Percentiles rank a stretch among this genome's conserved stretches.
phyloP scores from a whole-genome alignment of 2,888 invertebrate genomes.

The Caenorhabditis angaria region DNA sequence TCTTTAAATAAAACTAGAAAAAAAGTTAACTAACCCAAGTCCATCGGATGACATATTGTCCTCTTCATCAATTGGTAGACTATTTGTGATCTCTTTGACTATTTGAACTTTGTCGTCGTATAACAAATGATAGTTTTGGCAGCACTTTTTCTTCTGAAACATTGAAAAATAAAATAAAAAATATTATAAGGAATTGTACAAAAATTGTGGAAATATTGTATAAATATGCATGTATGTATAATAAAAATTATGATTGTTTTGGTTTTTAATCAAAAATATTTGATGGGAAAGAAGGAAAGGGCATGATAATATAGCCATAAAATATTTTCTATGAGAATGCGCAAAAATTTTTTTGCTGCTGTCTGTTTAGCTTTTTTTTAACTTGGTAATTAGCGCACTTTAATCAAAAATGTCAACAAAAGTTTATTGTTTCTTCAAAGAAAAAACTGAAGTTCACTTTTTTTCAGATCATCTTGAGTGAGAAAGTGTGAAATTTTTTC shows the following conservation, averaged over 20 bases:
- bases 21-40: constrained; percentile 21
- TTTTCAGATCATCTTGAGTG: too few species aligned
- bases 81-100: constrained; percentile 42
- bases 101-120: constrained; percentile 46
- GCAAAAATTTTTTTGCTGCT: neutral
- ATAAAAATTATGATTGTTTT: neutral
- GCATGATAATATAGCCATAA: too few species aligned
- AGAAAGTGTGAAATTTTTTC: too few species aligned
- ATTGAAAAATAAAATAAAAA: neutral
- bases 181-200: too few species aligned
- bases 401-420: neutral
- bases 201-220: neutral
- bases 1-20: neutral
- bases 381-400: constrained; percentile 3
- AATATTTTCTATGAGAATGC: neutral
- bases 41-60: constrained; percentile 30
- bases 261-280: neutral
- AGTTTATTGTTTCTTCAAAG: neutral
- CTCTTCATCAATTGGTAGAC: constrained; percentile 34
- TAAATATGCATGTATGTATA: neutral
- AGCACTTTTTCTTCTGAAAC: constrained; percentile 35
- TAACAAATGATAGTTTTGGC: constrained; percentile 39
- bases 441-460: neutral
- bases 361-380: neutral
- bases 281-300: neutral